Base-by-base conservation (phyloP, 2,797 vertebrate species). In the Enteromius argenteus region DNA sequence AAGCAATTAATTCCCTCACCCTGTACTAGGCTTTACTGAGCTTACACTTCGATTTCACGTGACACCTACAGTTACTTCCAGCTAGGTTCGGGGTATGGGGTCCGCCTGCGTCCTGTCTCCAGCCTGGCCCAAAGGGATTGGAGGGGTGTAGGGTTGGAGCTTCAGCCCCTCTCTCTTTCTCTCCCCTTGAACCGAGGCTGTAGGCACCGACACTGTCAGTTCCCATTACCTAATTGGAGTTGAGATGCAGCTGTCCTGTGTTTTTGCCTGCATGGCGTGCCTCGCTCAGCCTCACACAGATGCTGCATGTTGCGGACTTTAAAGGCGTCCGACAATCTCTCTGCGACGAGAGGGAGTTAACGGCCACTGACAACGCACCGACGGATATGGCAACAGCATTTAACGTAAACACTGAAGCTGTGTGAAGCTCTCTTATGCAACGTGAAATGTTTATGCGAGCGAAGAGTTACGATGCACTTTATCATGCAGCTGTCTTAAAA, bases 161-260 rank as follows among this genome's bases (percentile, higher is more conserved):
- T 56, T 58, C 69, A 30, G 35, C 13, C 72, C 39, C 30, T 44
- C 49, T 76, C 64, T 71, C 21, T 71, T 44, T 42, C 56, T 10
- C 42, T 83, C 79, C 37, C 77, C 84, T 87, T 91, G 86, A 76
- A 83, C 76, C 44, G 39, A 44, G 32, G 81, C 86, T 90, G 89
- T 84, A 89, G 92, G 91, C 90, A 88, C 90, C 87, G 87, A 91
- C 89, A 87, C 93, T 94, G 94, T 95, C 94, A 92, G 90, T 87
- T 94, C 88, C 91, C 91, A 94, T 95, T 94, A 94, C 92, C 89
- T 95, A 94, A 95, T 94, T 95, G 93, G 92, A 94, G 95, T 92
- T 93, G 94, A 94, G 92, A 94, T 92, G 92, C 93, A 93, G 92
- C 94, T 93, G 93, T 94, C 91, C 90, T 81, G 87, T 39, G 39